phyloP scores from a whole-genome alignment of 2,888 invertebrate genomes.

The Tyria jacobaeae region DNA sequence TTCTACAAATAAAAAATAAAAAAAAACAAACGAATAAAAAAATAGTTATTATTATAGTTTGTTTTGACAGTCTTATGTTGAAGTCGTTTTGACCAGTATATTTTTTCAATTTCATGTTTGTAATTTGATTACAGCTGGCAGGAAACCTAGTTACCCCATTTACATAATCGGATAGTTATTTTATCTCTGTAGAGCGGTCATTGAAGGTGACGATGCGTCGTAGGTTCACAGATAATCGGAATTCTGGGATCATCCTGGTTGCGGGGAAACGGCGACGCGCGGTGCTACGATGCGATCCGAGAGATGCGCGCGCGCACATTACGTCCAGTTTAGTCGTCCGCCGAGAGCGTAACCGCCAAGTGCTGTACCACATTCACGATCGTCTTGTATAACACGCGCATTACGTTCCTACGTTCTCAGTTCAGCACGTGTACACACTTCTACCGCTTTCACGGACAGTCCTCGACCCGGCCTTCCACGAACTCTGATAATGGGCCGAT shows the following conservation, averaged over 20 bases:
- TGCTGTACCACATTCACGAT: constrained; percentile 58
- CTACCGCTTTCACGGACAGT: constrained; percentile 48
- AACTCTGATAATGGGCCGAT: constrained; percentile 74
- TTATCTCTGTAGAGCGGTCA: constrained; percentile 46
- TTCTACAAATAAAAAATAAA: too few relatives aligned
- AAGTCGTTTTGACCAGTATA: background rate
- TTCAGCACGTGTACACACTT: constrained; percentile 57
- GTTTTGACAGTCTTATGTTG: background rate
- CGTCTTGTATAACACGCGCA: constrained; percentile 65
- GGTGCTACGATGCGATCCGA: constrained; percentile 12
- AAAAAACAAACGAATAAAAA: too few relatives aligned
- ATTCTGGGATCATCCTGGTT: constrained; percentile 43
- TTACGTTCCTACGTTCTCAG: constrained; percentile 44
- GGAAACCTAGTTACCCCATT: constrained; percentile 49
- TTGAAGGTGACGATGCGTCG: constrained; percentile 39
- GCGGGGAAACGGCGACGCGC: constrained; percentile 24
- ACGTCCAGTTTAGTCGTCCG: constrained; percentile 44
- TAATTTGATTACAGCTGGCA: background rate
- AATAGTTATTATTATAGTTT: too few relatives aligned
- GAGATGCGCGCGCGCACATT: constrained; percentile 48
- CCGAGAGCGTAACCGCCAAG: constrained; percentile 43
- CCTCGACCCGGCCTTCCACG: constrained; percentile 61
- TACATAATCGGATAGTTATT: constrained; percentile 36
- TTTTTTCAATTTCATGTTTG: background rate
- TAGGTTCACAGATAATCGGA: constrained; percentile 31